Evolutionary conservation across 2,113 vertebrate species (phyloP), one percentile per base, ranked within the genome.

Genomic region (Panthera uncia): DNA sequence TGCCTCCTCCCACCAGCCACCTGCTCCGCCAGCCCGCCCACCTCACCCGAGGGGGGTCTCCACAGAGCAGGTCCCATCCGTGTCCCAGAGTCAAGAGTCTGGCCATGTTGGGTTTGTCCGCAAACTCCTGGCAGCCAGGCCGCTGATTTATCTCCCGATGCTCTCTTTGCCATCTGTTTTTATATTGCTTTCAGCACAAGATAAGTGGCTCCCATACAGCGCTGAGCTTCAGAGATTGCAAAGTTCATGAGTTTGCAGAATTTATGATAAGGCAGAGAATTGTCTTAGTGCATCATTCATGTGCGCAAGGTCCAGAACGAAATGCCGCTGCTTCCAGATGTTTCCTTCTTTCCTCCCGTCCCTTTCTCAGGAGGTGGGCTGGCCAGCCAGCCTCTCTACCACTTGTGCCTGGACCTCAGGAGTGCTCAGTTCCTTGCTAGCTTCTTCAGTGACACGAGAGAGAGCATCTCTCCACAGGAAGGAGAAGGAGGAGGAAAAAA

Each of bases 121-220:
- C 23, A 50, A 86, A 63, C 71, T 89, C 92, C 14, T 18, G 93
- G 96, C 73, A 96, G 97, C 84, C 45, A n/a, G 82, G 7, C 95
- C 4, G 0, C 73, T 93, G 98, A 97, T 98, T 98, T 97, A 98
- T 98, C 98, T 91, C 95, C 79, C 3, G 41, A 66, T 83, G 92
- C 96, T 89, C 25, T 95, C 98, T 96, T 94, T 97, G 98, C 98
- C 98, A 97, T 98, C 99, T 98, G 98, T 97, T 98, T 98, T 97
- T 76, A 91, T 97, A 83, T 52, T 96, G 97, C 98, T 97, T 98
- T 98, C 96, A 88, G 98, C 98, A 98, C 88, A 95, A 97, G 98
- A 96, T 86, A 97, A 98, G 98, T 98, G 94, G 98, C 50, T 98
- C 98, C 98, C 98, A 71, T 91, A 86, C 48, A 98, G 78, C 48